Evolutionary conservation across 2,888 invertebrate genomes (phyloP).

Genomic region (Alloplasta piceator): DNA sequence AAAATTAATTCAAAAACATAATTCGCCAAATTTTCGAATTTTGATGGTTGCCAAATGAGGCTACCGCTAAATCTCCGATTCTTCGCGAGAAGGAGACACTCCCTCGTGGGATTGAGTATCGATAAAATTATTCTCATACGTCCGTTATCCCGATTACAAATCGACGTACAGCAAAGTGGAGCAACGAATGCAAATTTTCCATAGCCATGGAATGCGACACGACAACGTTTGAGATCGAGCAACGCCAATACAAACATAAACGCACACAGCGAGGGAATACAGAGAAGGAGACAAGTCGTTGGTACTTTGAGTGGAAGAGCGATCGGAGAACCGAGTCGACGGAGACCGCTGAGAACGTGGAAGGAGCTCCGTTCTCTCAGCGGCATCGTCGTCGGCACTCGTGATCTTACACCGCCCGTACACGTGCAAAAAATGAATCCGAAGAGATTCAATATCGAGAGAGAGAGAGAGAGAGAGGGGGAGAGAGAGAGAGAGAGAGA

Average conservation of each 20-base stretch:
- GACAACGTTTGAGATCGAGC: constrained; percentile 59
- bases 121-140: constrained; percentile 24
- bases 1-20: not conserved
- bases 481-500: constrained; percentile 51
- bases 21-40: not conserved
- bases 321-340: constrained; percentile 46
- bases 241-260: constrained; percentile 26
- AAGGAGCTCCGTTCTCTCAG: constrained; percentile 62
- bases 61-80: not conserved
- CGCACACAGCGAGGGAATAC: constrained; percentile 7
- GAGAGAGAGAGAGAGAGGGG: constrained; percentile 25
- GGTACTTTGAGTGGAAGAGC: constrained; percentile 30
- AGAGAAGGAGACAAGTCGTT: constrained; percentile 31
- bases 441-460: not conserved
- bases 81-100: not conserved
- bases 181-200: constrained; percentile 66
- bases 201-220: constrained; percentile 53
- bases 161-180: constrained; percentile 60
- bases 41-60: not conserved
- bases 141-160: constrained; percentile 36
- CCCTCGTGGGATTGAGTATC: constrained; percentile 8
- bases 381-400: constrained; percentile 42
- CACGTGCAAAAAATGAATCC: constrained; percentile 15
- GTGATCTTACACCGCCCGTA: constrained; percentile 22
- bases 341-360: constrained; percentile 56